phyloP scores from a whole-genome alignment of 2,888 invertebrate genomes.

The Acrocyrtus sp. region DNA sequence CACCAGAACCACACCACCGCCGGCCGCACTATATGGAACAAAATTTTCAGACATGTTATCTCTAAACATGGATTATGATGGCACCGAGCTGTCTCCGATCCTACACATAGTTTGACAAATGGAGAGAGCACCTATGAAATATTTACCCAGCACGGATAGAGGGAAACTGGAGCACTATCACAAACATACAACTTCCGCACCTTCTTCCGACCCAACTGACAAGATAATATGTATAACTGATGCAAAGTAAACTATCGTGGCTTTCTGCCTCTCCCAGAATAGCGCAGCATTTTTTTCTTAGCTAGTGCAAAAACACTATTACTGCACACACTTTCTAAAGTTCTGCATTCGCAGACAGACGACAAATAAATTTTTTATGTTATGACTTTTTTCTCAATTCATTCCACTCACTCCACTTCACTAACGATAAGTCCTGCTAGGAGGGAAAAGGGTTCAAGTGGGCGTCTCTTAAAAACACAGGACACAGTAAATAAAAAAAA shows the following conservation, averaged over 20 bases:
- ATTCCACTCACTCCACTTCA: too few relatives aligned
- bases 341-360: too few relatives aligned
- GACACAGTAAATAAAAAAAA: constrained; percentile 22
- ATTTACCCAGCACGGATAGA: too few relatives aligned
- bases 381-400: too few relatives aligned
- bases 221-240: constrained; percentile 23
- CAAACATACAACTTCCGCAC: constrained; percentile 39
- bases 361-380: too few relatives aligned
- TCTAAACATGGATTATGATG: constrained; percentile 32
- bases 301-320: too few relatives aligned
- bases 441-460: constrained; percentile 1
- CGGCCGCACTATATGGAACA: too few relatives aligned
- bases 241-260: too few relatives aligned
- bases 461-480: constrained; percentile 19
- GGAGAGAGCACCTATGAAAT: constrained; percentile 38
- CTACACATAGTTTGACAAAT: constrained; percentile 33
- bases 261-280: not conserved
- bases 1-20: too few relatives aligned
- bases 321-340: too few relatives aligned
- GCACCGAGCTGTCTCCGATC: constrained; percentile 43
- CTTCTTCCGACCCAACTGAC: constrained; percentile 29
- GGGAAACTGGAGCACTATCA: not conserved
- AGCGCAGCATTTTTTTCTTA: not conserved
- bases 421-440: too few relatives aligned
- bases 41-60: too few relatives aligned